phyloP scores from a whole-genome alignment of 2,797 vertebrate genomes.

The Ispidina picta region DNA sequence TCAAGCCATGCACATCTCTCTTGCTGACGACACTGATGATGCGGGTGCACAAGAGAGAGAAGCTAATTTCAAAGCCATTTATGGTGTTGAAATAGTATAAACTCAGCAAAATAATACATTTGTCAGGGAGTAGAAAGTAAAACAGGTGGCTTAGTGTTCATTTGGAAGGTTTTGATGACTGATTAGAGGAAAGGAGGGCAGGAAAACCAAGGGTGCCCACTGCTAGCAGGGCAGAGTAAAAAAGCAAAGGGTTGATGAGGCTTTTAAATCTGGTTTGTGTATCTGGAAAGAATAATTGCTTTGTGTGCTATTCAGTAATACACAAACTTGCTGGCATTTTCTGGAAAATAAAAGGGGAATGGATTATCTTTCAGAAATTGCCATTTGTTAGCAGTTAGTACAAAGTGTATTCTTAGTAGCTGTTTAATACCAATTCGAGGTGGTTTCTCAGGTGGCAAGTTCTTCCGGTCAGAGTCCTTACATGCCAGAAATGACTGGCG shows the following conservation, averaged over 20 bases:
- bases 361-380: neutral
- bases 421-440: neutral
- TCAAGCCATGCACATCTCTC: constrained; percentile 50
- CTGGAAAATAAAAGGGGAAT: neutral
- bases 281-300: constrained; percentile 4
- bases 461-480: neutral
- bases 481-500: neutral
- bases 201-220: neutral
- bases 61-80: constrained; percentile 65
- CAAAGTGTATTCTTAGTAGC: neutral
- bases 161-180: constrained; percentile 39
- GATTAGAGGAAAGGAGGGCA: neutral
- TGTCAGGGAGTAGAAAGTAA: constrained; percentile 35
- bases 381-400: neutral
- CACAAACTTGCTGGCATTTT: constrained; percentile 13
- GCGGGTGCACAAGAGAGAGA: constrained; percentile 55
- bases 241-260: constrained; percentile 9
- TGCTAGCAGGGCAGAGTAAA: neutral
- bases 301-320: neutral
- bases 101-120: constrained; percentile 31
- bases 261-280: constrained; percentile 45
- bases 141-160: constrained; percentile 17
- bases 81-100: constrained; percentile 44
- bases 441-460: neutral
- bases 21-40: constrained; percentile 64